Base-by-base conservation (phyloP, 1,140 invertebrate genomes). In the Philotrypesis tridentata region DNA sequence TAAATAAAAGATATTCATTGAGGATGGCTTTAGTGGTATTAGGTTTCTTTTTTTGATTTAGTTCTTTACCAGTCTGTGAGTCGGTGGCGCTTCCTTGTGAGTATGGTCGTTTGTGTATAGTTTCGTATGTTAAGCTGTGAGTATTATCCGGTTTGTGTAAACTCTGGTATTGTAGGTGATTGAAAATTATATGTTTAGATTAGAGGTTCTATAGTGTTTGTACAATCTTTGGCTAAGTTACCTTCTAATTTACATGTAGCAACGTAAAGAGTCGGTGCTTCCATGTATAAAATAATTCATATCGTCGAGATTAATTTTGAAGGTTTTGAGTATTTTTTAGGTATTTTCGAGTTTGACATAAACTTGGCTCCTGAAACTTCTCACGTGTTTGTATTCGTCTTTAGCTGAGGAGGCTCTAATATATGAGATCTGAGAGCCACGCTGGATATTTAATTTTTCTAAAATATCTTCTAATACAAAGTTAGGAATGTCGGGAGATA, bases 221-320 rank as follows among this genome's bases (percentile, higher is more conserved):
- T 33, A 12, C 14, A 23, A 4, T 23, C 8, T 60, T 60, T 68
- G 6, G 68, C 68, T 40, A 71, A 21, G 12, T 71, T 33, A n/a
- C 68, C 68, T 71, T 71, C 37, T 21, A 40, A 2, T 8, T 71
- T 71, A 43, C 68, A 71, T 12, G 6, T 43, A 71, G n/a, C 68
- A 71, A n/a, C 40, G 37, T 8, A 40, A 21, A 1, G 65, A 9
- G 29, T 68, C 65, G 2, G 65, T 11, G 4, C 65, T 31, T 17
- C 27, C 11, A 68, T 68, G 40, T 8, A 71, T 40, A 23, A 40
- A 71, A n/a, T 71, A 71, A 23, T 43, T 40, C 23, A 71, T 23
- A 23, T 25, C 29, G 4, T 33, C 67, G 33, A 31, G 17, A 1
- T 33, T 33, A 9, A 68, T 7, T 33, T 68, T 68, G 33, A 68